Percentiles rank a stretch among this genome's conserved stretches.
Evolutionary conservation across 2,797 vertebrate species (phyloP).

Genomic region (Hybognathus amarus): DNA sequence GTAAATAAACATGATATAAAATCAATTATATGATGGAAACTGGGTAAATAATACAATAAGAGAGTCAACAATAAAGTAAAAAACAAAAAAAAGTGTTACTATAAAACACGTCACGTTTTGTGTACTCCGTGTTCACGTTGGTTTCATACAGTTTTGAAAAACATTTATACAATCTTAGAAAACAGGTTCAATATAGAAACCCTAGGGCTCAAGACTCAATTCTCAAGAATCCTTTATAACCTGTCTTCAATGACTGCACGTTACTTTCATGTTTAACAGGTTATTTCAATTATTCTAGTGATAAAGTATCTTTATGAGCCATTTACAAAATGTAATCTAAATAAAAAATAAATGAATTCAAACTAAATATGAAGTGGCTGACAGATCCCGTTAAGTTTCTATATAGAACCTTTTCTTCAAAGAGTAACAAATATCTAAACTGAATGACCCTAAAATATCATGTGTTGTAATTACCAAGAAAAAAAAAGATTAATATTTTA

Average conservation of each 20-base stretch:
- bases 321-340: background rate
- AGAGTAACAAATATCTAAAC: background rate
- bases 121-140: background rate
- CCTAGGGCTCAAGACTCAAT: background rate
- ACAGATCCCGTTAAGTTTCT: background rate
- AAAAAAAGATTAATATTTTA: background rate
- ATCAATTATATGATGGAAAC: background rate
- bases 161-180: no score
- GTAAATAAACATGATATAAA: background rate
- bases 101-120: rapidly evolving
- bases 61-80: background rate
- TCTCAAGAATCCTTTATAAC: background rate
- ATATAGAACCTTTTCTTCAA: no score
- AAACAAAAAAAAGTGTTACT: no score
- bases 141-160: background rate
- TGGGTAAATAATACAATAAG: background rate
- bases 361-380: background rate
- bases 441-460: background rate
- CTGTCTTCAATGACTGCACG: background rate
- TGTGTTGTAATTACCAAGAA: background rate
- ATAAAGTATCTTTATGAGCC: background rate
- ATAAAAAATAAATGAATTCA: background rate
- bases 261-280: background rate
- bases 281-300: background rate
- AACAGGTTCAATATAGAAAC: background rate